Evolutionary conservation across 2,113 vertebrate genomes (phyloP).

Genomic region (Cardinalis cardinalis): DNA sequence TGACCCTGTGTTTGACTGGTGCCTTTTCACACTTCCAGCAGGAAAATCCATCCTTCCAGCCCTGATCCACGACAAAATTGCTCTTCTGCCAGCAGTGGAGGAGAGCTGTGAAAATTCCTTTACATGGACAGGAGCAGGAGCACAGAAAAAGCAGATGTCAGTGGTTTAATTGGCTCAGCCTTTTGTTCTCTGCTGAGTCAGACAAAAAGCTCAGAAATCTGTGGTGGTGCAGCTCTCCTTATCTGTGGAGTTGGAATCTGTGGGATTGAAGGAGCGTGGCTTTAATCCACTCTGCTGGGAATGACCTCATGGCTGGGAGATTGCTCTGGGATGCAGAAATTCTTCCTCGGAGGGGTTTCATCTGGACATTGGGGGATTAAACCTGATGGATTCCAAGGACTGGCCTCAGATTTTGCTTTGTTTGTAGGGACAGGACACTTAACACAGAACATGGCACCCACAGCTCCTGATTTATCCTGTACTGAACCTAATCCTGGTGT

Average conservation of each 20-base stretch:
- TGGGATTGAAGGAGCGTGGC: background rate
- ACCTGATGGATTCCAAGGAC: accelerated
- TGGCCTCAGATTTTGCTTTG: background rate
- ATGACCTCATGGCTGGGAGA: background rate
- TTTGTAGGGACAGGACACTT: background rate
- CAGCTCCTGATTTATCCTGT: background rate
- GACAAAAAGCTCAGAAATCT: background rate
- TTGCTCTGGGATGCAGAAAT: background rate
- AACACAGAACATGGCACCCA: background rate
- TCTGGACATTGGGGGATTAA: background rate
- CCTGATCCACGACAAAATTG: background rate
- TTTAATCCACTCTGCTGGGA: background rate
- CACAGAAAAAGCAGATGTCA: background rate
- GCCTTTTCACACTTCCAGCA: background rate
- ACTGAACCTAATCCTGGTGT: background rate
- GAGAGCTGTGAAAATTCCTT: background rate
- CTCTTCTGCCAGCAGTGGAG: background rate
- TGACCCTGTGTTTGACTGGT: accelerated
- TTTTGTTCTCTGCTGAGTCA: constrained; percentile 37
- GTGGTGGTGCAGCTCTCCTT: background rate
- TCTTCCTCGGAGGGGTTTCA: background rate
- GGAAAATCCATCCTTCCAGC: background rate
- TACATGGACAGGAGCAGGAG: background rate
- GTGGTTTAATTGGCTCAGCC: background rate
- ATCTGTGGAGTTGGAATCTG: background rate